Conservation (phyloP, 2,888 invertebrate genomes). For the Crepidodera aurea region DNA sequence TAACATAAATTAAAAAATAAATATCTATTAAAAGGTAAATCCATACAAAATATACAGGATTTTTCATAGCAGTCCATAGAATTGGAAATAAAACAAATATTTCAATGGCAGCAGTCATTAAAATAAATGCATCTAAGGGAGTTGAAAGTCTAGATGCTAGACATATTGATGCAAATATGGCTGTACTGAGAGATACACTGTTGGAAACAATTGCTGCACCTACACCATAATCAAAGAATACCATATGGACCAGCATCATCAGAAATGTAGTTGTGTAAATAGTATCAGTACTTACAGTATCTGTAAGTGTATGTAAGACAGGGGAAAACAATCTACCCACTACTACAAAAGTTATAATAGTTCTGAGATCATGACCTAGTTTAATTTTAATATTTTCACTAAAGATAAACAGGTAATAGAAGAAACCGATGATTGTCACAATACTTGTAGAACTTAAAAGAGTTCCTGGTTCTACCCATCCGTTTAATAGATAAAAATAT, state of each 20-base stretch:
- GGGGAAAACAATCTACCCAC: slow-evolving; percentile 92
- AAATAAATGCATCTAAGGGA: slow-evolving; percentile 85
- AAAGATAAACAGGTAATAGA: slow-evolving; percentile 63
- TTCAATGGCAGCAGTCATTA: slow-evolving; percentile 88
- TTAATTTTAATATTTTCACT: slow-evolving; percentile 44
- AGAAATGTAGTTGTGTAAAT: slow-evolving; percentile 92
- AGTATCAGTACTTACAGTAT: slow-evolving; percentile 96
- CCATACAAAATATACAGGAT: slow-evolving; percentile 65
- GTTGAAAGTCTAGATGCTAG: slow-evolving; percentile 89
- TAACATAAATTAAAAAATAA: slow-evolving; percentile 66
- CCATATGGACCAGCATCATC: slow-evolving; percentile 86
- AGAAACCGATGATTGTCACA: slow-evolving; percentile 70
- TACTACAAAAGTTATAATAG: slow-evolving; percentile 80
- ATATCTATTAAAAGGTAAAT: slow-evolving; percentile 65
- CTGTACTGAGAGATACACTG: slow-evolving; percentile 92
- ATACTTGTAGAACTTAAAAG: slow-evolving; percentile 69
- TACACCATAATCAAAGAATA: slow-evolving; percentile 93
- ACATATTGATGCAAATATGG: slow-evolving; percentile 94
- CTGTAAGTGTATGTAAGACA: slow-evolving; percentile 90
- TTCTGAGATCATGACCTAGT: slow-evolving; percentile 73
- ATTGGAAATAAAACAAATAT: slow-evolving; percentile 91
- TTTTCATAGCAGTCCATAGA: slow-evolving; percentile 70
- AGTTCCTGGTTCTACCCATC: slow-evolving; percentile 70
- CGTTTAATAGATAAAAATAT: slow-evolving; percentile 77
- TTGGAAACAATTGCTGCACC: slow-evolving; percentile 88